phyloP scores from a whole-genome alignment of 2,797 vertebrate species.

The Chaetodon trifasciatus region DNA sequence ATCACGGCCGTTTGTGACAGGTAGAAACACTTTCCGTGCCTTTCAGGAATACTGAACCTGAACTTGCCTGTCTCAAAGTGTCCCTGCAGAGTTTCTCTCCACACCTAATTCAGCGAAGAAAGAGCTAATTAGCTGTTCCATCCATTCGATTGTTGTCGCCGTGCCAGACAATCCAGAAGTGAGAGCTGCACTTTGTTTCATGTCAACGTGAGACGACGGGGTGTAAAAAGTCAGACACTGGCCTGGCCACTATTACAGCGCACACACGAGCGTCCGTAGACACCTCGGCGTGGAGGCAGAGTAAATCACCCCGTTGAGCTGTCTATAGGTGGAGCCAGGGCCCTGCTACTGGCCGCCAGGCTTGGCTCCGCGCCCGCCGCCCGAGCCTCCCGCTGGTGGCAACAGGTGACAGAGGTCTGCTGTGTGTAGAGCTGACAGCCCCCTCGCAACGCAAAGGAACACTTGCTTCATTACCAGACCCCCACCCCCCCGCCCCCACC shows the following conservation, averaged over 20 bases:
- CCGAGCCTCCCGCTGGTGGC: conserved; percentile 72
- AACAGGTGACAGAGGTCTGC: conserved; percentile 86
- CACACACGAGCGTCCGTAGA: conserved; percentile 46
- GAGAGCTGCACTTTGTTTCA: conserved; percentile 22
- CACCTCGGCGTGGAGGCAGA: conserved; percentile 56
- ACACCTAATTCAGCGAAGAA: conserved; percentile 1
- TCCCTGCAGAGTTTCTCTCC: conserved; percentile 1
- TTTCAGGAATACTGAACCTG: background rate
- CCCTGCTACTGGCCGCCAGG: conserved; percentile 62
- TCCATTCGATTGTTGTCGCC: conserved; percentile 9
- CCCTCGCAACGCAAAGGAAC: conserved; percentile 71
- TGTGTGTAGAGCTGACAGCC: conserved; percentile 79
- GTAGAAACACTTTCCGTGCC: background rate
- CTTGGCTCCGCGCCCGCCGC: conserved; percentile 65
- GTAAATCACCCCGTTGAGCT: conserved; percentile 65
- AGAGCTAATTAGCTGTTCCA: conserved; percentile 24
- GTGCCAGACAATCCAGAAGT: conserved; percentile 7
- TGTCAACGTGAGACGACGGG: conserved; percentile 12
- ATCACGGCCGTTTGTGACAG: background rate
- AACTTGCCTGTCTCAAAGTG: background rate
- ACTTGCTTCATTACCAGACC: conserved; percentile 76
- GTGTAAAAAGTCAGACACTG: conserved; percentile 18
- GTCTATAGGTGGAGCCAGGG: conserved; percentile 73
- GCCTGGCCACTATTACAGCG: conserved; percentile 14
- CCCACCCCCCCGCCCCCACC: background rate